Evolutionary conservation across 2,888 invertebrate genomes (phyloP), one percentile per base, ranked within the genome.

Genomic region (Drosophila kambysellisi): DNA sequence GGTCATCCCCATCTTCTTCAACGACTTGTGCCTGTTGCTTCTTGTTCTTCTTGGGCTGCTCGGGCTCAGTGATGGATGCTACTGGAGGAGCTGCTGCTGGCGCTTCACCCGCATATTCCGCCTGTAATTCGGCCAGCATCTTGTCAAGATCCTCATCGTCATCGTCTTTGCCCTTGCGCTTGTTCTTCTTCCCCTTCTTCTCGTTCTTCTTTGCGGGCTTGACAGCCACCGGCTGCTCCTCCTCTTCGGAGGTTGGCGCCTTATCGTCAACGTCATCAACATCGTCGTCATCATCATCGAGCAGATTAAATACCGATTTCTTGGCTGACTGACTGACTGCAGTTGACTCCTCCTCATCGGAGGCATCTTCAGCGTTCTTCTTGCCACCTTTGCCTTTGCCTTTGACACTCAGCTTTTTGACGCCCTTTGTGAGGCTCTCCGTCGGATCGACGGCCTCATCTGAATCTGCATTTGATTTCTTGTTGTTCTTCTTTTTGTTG

Each of bases 81-180:
- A 82, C 79, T 8, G 91, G 85, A 48, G 84, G 75, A 11, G 95
- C 94, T 5, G 78, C 43, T 75, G 94, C 93, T 87, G 95, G 95
- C 1, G 94, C 94, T 25, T 96, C 96, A 58, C 96, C 94, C 93
- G 97, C 96, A 94, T 97, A 97, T 94, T 96, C 94, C 93, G 96
- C 96, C 63, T 92, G 92, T 75, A 97, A 93, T 93, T 97, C 97
- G 15, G 97, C 97, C 74, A 97, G 93, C 71, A 97, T 96, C 93
- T 96, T 96, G 88, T 97, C 97, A 71, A 97, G 94, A 91, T 97
- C 97, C 66, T 95, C 95, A 0, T 92, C 92, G 74, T 97, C 96
- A 89, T 96, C 96, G 63, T 96, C 96, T 85, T 96, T 95, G 79
- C 95, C 95, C 93, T 96, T 97, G 89, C 95, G 95, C 90, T 95